Base-by-base conservation (phyloP, 2,888 invertebrate genomes). In the Hipparchia semele region DNA sequence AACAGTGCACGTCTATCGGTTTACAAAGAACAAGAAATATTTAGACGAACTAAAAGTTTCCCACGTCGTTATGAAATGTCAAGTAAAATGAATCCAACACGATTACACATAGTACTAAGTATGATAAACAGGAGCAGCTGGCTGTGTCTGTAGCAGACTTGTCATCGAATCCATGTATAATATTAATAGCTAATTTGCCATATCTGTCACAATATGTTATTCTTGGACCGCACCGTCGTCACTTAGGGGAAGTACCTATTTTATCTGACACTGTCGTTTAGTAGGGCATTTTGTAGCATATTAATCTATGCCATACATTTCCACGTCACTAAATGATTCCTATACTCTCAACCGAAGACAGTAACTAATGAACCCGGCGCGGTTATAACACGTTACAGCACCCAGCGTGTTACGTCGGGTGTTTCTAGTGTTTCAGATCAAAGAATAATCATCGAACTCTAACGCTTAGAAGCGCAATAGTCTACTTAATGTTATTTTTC, bases 121-220 rank as follows among this genome's bases (percentile, higher is more conserved):
- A 39, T 73, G 75, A 75, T 67, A 66, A 66, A 58, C 61, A 62
- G 62, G 8, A 73, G 62, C 75, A 75, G 75, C 73, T 67, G 75
- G 58, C 67, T 58, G 12, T 9, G 39, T 45, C 46, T 10, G 64
- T 10, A 51, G 51, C 51, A 45, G 23, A 10, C 49, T 51, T 46
- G 54, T 58, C 67, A 46, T 67, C 51, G 65, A 58, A 23, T 71
- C 9, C 51, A 66, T 59, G 67, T 71, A 23, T 54, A 71, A 60
- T 53, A 61, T 71, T 54, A 71, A 10, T 46, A 67, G 67, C 64
- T 64, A 56, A 62, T 71, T 71, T 45, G 60, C 66, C 53, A 46
- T 67, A 60, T n/a, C 51, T 67, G 66, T 60, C 53, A 45, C 45
- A 49, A 60, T 51, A 13, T 46, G 71, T 60, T 71, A 67, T 60